Evolutionary conservation across 2,888 invertebrate species (phyloP), one percentile per base, ranked within the genome.

Genomic region (Glomeris marginata): DNA sequence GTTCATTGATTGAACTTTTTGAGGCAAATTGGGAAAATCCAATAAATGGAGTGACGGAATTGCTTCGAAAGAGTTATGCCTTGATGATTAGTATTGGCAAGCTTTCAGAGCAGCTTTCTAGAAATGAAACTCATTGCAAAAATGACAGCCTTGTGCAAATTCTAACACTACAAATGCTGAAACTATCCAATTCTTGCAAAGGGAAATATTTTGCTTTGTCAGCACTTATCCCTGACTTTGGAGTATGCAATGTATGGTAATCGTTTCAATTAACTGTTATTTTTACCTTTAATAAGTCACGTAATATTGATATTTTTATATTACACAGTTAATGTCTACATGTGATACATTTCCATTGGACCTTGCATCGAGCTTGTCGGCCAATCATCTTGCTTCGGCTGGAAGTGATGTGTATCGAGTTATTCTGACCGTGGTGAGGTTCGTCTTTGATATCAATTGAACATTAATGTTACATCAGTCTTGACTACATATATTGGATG

Each of bases 151-250:
- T 28, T 28, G 28, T 28, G 3, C 4, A 28, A 8, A 28, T 28
- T 28, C 28, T 28, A 8, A 28, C 28, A 28, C 3, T 3, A 8
- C 4, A 36, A 13, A 33, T 22, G 5, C 41, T 49, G 43, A 33
- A 43, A 16, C 41, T 34, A 15, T 16, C 49, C 3, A 43, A 44
- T 42, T 36, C 49, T 13, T 20, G 20, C n/a, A 49, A 49, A 43
- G 16, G 37, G n/a, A 49, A 49, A 49, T 49, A 49, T 44, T 37
- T 37, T 15, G 35, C 28, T 5, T 49, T 49, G 44, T 42, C 41
- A 20, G 44, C 42, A 8, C 35, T 49, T 16, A 37, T 49, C 20
- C 41, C 20, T 11, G 8, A 49, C n/a, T 15, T 49, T 21, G 21
- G 35, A n/a, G 35, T 44, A 6, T n/a, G 8, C 20, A 48, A 41